These are phyloP conservation scores for Neomicropteryx cornuta DNA, from an alignment of 1,140 invertebrate species.

Conservation along the genomic window DNA sequence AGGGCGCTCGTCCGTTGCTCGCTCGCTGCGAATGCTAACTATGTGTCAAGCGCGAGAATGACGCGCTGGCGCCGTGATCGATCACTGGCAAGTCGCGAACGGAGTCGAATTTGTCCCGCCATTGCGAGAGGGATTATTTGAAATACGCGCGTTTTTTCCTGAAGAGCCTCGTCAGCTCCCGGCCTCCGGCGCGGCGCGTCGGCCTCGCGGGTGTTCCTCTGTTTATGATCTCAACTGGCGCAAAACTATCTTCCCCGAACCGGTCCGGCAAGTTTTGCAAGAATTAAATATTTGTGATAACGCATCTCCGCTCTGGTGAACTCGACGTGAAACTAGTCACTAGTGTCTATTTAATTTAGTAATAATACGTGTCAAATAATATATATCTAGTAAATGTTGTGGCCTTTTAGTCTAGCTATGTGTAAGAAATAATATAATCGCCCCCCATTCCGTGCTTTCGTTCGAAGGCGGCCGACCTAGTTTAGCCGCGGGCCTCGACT, in stretches of 20 bases:
- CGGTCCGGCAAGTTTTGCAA: conserved; percentile 17
- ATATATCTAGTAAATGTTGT: background rate
- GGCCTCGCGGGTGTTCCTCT: conserved; percentile 19
- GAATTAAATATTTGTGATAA: conserved; percentile 11
- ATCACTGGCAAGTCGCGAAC: too few relatives aligned
- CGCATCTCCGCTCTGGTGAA: background rate
- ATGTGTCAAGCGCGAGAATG: too few relatives aligned
- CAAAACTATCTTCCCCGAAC: conserved; percentile 20
- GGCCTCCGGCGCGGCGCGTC: conserved; percentile 31
- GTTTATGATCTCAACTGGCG: conserved; percentile 18
- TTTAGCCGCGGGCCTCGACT: too few relatives aligned
- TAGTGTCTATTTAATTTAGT: conserved; percentile 19
- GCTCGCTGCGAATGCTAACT: conserved; percentile 7
- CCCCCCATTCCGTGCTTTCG: too few relatives aligned
- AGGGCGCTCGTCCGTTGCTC: conserved; percentile 3
- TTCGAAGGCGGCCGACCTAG: too few relatives aligned
- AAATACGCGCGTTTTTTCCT: too few relatives aligned
- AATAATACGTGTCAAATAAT: conserved; percentile 4
- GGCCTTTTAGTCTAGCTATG: conserved; percentile 2
- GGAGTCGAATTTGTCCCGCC: too few relatives aligned
- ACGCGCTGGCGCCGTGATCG: too few relatives aligned
- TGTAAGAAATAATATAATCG: too few relatives aligned
- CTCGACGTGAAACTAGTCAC: background rate
- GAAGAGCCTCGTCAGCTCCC: too few relatives aligned
- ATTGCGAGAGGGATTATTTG: too few relatives aligned